These are phyloP conservation scores for Heterohyrax brucei DNA, from an alignment of 2,797 vertebrate species.

Conservation along the genomic window DNA sequence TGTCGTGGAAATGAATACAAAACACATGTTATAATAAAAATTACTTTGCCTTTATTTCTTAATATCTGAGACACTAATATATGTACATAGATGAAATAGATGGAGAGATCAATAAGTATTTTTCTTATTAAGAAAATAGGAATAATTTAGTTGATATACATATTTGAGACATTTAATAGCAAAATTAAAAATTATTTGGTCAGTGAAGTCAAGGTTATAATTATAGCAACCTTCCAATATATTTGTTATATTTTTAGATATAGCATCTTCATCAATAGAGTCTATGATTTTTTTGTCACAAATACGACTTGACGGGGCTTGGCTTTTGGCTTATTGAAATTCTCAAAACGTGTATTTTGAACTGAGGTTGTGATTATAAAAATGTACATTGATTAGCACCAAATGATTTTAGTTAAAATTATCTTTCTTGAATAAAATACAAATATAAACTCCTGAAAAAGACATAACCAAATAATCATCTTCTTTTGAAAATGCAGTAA, in stretches of 20 bases:
- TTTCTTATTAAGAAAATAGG: background rate
- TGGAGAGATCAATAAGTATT: background rate
- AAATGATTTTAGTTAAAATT: slow-evolving; percentile 50
- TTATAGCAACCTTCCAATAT: background rate
- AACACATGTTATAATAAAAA: slow-evolving; percentile 36
- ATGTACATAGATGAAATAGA: background rate
- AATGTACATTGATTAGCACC: slow-evolving; percentile 31
- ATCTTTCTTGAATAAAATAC: slow-evolving; percentile 10
- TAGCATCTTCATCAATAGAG: background rate
- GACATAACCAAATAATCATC: background rate
- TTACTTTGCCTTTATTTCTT: slow-evolving; percentile 8
- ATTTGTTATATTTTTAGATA: slow-evolving; percentile 20
- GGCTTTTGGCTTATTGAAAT: background rate
- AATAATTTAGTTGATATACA: slow-evolving; percentile 10
- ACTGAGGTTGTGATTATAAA: background rate
- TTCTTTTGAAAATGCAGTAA: slow-evolving; percentile 6
- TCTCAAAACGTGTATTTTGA: background rate
- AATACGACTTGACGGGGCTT: no score
- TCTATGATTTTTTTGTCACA: background rate
- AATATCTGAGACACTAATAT: background rate
- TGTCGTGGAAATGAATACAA: background rate
- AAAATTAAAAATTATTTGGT: slow-evolving; percentile 35
- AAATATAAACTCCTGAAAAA: slow-evolving; percentile 40
- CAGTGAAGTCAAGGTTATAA: slow-evolving; percentile 8
- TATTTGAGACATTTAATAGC: background rate